Evolutionary conservation across 2,888 invertebrate species (phyloP).

Genomic region (Axea sp.): DNA sequence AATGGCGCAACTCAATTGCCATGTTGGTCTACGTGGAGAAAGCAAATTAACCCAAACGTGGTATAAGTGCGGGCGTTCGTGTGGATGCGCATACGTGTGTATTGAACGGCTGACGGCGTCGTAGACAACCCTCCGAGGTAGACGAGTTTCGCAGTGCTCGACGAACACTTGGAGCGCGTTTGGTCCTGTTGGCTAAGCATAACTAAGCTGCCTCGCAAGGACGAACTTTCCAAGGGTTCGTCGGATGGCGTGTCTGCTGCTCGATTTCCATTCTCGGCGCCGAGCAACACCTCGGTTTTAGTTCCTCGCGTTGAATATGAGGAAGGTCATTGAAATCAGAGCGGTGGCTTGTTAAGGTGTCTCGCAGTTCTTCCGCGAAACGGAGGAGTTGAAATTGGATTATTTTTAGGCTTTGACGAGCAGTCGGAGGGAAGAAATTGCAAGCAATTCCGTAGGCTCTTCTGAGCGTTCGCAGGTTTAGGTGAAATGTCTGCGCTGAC

Average conservation of each 20-base stretch:
- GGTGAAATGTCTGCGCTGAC: too few relatives aligned
- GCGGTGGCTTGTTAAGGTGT: conserved; percentile 17
- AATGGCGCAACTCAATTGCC: conserved; percentile 57
- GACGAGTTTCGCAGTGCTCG: conserved; percentile 46
- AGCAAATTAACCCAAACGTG: conserved; percentile 41
- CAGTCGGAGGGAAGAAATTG: too few relatives aligned
- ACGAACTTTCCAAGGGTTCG: conserved; percentile 40
- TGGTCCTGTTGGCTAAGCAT: conserved; percentile 54
- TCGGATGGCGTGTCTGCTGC: conserved; percentile 23
- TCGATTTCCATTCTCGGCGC: conserved; percentile 46
- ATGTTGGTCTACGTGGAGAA: conserved; percentile 51
- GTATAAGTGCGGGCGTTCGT: conserved; percentile 6
- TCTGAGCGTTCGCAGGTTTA: too few relatives aligned
- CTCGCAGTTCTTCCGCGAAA: conserved; percentile 5
- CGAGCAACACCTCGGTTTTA: conserved; percentile 19
- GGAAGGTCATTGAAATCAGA: conserved; percentile 11
- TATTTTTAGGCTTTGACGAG: conserved; percentile 19
- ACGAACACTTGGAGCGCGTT: conserved; percentile 36
- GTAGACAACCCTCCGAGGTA: conserved; percentile 53
- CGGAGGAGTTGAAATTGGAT: conserved; percentile 2
- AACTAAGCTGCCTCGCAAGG: conserved; percentile 52
- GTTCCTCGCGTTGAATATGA: conserved; percentile 12
- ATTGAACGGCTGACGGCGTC: conserved; percentile 46
- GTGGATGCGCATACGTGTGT: conserved; percentile 22
- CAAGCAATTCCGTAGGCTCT: too few relatives aligned